Conservation (phyloP, 2,113 vertebrate genomes). For the Siniperca knerii region DNA sequence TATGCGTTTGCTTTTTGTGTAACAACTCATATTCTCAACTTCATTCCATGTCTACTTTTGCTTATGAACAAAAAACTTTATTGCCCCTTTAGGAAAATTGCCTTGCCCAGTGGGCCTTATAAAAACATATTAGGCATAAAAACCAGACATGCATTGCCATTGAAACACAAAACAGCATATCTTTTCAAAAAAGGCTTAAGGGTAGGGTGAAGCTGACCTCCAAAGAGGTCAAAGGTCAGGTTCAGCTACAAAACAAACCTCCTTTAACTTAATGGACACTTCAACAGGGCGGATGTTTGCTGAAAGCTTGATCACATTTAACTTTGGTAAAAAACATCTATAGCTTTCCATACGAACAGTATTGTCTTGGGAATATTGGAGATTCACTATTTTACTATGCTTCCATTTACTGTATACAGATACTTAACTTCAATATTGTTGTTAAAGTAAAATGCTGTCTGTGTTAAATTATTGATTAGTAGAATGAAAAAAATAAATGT, state of each 20-base stretch:
- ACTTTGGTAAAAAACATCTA: neutral
- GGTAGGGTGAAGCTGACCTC: neutral
- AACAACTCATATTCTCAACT: constrained; percentile 5
- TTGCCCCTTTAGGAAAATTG: constrained; percentile 32
- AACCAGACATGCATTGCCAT: constrained; percentile 10
- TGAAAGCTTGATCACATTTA: neutral
- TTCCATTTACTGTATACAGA: neutral
- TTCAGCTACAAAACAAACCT: neutral
- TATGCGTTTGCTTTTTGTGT: constrained; percentile 13
- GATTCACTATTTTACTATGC: neutral
- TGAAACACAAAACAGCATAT: constrained; percentile 12
- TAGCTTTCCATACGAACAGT: neutral
- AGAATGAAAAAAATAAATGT: neutral
- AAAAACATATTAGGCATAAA: constrained; percentile 35
- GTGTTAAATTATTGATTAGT: neutral
- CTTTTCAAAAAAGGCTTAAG: neutral
- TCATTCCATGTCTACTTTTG: constrained; percentile 46
- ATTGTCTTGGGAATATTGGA: neutral
- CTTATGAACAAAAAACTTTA: constrained; percentile 44
- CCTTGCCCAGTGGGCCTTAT: constrained; percentile 18
- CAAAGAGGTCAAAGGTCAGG: neutral
- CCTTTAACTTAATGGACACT: neutral
- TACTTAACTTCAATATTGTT: neutral
- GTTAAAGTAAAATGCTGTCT: neutral
- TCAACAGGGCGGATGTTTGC: neutral